Base-by-base conservation (phyloP, 2,888 invertebrate genomes). In the Disparrhopalites patrizii region DNA sequence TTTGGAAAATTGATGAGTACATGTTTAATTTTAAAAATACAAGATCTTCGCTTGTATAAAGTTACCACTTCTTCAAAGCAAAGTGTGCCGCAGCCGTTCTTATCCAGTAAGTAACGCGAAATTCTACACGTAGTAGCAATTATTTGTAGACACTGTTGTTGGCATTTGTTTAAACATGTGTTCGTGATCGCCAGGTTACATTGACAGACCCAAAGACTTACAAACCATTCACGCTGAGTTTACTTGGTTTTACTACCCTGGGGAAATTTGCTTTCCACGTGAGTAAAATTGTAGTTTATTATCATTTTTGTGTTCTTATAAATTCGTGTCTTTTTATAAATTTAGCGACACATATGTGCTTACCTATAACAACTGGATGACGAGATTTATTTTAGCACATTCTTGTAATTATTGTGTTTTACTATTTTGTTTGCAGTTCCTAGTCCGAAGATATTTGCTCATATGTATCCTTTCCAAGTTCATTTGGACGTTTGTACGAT, bases 171-270 rank as follows among this genome's bases (percentile, higher is more conserved):
- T 43, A 43, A 4, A 5, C 5, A 43, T 43, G 43, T 18, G 20
- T n/a, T 4, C n/a, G 43, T 10, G n/a, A 43, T 61, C 20, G 20
- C 18, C 20, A 73, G 75, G 72, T 60, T 74, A 72, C 58, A 68
- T 73, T 55, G 68, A 79, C 58, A 81, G 83, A 71, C 97, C 97
- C 1, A 88, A 89, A 10, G 94, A 95, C 78, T 89, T 93, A 75
- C 90, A 93, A 20, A 86, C 95, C 30, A 78, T 98, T n/a, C 97
- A 98, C 80, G 89, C 95, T 0, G 98, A 99, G 79, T 90, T 95
- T 73, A 94, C 94, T 0, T 92, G 93, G 78, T 98, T 93, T 80
- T 98, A 97, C 79, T 96, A 96, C 78, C 95, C 96, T 0, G 92
- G 91, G 51, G 92, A 93, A 77, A 85, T 88, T 65, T 87, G 88